Base-by-base conservation (phyloP, 2,113 vertebrate species). In the Aphelocoma coerulescens region DNA sequence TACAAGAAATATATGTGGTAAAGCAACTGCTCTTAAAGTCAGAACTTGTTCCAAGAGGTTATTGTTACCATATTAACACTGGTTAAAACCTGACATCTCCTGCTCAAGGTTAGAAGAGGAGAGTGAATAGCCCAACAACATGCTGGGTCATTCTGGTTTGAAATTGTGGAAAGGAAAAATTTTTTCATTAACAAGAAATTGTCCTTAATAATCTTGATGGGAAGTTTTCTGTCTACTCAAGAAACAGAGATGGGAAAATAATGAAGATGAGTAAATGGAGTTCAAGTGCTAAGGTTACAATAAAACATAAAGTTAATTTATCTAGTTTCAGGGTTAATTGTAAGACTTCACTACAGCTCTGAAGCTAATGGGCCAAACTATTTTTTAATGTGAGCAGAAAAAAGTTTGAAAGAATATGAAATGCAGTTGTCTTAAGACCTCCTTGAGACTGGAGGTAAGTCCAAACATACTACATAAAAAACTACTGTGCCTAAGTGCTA, bases 231-330 rank as follows among this genome's bases (percentile, higher is more conserved):
- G 26, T 20, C n/a, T 95, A 72, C 91, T 92, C 43, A 78, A 37
- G 73, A 89, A 95, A 91, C 52, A 82, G 62, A 52, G n/a, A 90
- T 77, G 69, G 54, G 33, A 91, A 94, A 89, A 91, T 85, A 94
- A 95, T 78, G 78, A 91, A 93, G 69, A n/a, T 66, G 52, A 89
- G 58, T 92, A 92, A 95, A 79, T 89, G 85, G 62, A 79, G 54
- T 82, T 93, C 3, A 8, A 49, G 54, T 66, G 28, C 51, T 73
- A 61, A 87, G 66, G 74, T 95, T 78, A 69, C 68, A 91, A 68
- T 41, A 84, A 95, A 95, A 88, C 12, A 72, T 48, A 72, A 81
- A 91, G 33, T 37, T 67, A 77, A 91, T 89, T 91, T 35, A 82
- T 89, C 44, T 28, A 33, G 39, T 93, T 94, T 88, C 74, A 76